These are phyloP conservation scores for Boulengeromyrus knoepffleri DNA, from an alignment of 2,113 vertebrate species.

Conservation along the genomic window DNA sequence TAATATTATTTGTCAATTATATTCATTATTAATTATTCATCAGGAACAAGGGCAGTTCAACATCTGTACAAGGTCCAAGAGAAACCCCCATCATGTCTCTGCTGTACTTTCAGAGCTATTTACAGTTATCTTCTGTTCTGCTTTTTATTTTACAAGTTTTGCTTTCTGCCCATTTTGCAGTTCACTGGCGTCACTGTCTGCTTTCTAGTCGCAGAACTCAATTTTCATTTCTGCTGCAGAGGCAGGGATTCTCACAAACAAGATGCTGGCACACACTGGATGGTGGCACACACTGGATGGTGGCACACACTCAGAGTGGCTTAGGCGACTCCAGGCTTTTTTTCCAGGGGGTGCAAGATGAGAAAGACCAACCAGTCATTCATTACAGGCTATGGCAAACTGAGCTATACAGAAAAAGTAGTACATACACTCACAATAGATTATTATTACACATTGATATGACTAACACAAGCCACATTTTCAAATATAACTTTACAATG, in stretches of 20 bases:
- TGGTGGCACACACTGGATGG: too few species aligned
- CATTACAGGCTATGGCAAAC: background rate
- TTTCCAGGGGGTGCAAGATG: background rate
- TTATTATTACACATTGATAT: background rate
- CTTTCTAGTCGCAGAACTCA: background rate
- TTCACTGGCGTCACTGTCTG: slow-evolving; percentile 1
- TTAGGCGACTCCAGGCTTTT: background rate
- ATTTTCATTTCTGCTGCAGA: background rate
- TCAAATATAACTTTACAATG: background rate
- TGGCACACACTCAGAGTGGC: background rate
- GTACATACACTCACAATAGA: background rate
- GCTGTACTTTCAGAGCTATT: background rate
- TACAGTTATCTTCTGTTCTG: background rate
- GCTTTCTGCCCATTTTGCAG: background rate
- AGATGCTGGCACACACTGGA: background rate
- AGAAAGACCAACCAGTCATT: background rate
- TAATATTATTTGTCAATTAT: background rate
- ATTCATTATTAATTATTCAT: background rate
- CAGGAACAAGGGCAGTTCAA: background rate
- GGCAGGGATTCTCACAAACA: background rate
- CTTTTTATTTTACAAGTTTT: background rate
- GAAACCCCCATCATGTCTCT: background rate
- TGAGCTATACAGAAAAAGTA: background rate
- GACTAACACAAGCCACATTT: background rate
- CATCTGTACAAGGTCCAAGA: background rate